Evolutionary conservation across 1,140 invertebrate genomes (phyloP), one percentile per base, ranked within the genome.

Genomic region (Drosophila tsacasi): DNA sequence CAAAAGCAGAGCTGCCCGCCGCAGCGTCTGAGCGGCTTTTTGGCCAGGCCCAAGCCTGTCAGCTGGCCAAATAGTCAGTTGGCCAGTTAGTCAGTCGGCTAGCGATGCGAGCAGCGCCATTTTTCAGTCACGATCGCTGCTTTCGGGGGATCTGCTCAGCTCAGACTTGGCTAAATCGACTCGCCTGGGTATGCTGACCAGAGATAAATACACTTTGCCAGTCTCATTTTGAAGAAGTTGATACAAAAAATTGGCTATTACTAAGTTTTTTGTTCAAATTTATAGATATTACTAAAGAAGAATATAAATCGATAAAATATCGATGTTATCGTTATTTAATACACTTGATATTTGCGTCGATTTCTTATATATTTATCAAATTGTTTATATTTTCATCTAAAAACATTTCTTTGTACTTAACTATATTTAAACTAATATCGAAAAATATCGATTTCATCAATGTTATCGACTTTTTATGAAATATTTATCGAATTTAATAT

Each of bases 1-100:
- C 81, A 87, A 89, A 87, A 87, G 76, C 84, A 84, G 84, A 87
- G 81, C 83, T 89, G 55, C 49, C 78, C 61, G 75, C 58, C 27
- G 46, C 23, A 19, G 42, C 52, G 57, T 39, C 72, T 67, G 73
- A 76, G 63, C 74, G 64, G 74, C 74, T 77, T 77, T 76, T 77
- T 76, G 76, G 75, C 55, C 76, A 54, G 60, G 44, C 67, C 76
- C 69, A 61, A n/a, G 21, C 7, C 21, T 4, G 35, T 25, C 54
- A n/a, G 35, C 25, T 39, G 35, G 54, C 21, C 54, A 57, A 57
- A 57, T 57, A 39, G 54, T 57, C 15, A 17, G 30, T 15, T 32
- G n/a, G 12, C 3, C 23, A 52, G 49, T 19, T 27, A 50, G 32
- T 44, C 19, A 21, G 21, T 10, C 47, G 27, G 39, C 32, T 71